Base-by-base conservation (phyloP, 2,888 invertebrate genomes). In the Fragum sueziense region DNA sequence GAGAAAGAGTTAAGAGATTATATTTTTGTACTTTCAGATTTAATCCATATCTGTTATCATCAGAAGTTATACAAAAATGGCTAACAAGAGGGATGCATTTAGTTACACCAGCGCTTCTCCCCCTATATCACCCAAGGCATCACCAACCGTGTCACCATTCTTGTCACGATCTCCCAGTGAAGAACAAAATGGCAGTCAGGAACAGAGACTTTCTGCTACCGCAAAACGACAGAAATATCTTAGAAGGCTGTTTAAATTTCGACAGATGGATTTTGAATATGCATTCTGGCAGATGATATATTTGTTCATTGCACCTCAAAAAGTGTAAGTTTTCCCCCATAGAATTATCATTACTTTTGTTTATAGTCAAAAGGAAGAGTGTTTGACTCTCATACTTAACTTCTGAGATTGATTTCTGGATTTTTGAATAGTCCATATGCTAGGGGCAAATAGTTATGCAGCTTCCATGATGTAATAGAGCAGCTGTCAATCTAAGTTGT, bases 221-320 rank as follows among this genome's bases (percentile, higher is more conserved):
- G 96, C 97, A 59, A 98, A 98, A 75, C 81, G 93, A 82, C 88
- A 90, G 54, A 92, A 92, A 81, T 92, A 97, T 93, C 94, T 98
- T 70, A 94, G 97, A 86, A 95, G 92, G 22, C 77, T 93, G 29
- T 87, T 93, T 79, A 97, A 97, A 93, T 98, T 98, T 92, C 96
- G 97, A 91, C 99, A 99, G 94, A 99, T 99, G 99, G 99, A 99
- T 94, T 99, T 99, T 94, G 98, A 99, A 93, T 99, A 98, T 94
- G 99, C 99, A 0, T 94, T 97, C n/a, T 99, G 99, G 99, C 99
- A 99, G 95, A 99, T 99, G 97, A 93, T 98, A 0, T 98, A 98
- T 93, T 94, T 99, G 82, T 97, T 99, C 91, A 95, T 97, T 75
- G 95, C 98, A 0, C 99, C 99, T 22, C 98, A 99, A 91, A 98